Evolutionary conservation across 64 coral and sea anemone genomes (phyloP).

Genomic region (Stichodactyla mertensii): DNA sequence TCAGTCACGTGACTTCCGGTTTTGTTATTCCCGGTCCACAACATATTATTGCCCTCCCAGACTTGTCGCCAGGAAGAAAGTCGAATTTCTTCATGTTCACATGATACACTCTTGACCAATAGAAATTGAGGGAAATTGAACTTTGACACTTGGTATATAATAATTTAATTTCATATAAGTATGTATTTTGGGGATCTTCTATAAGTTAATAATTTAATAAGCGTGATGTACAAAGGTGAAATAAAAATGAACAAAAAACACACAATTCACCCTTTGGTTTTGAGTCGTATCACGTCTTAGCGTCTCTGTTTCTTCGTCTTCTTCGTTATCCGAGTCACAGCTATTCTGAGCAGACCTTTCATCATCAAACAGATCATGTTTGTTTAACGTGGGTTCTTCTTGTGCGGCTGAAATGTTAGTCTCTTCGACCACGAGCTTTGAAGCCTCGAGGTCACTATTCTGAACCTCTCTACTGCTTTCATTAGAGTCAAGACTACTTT

Average conservation of each 20-base stretch:
- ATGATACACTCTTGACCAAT: too few species aligned
- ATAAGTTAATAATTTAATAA: not conserved
- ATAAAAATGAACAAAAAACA: not conserved
- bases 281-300: not conserved
- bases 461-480: not conserved
- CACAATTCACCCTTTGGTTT: constrained; percentile 24
- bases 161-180: too few species aligned
- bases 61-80: too few species aligned
- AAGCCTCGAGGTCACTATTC: not conserved
- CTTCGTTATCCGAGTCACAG: not conserved
- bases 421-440: not conserved
- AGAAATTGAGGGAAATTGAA: too few species aligned
- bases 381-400: not conserved
- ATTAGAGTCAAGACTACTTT: not conserved
- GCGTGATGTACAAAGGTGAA: not conserved
- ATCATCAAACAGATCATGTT: constrained; percentile 17
- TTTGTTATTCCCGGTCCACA: too few species aligned
- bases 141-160: too few species aligned
- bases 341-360: constrained; percentile 5
- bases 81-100: too few species aligned
- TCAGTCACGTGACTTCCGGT: too few species aligned
- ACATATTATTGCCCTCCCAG: too few species aligned
- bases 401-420: not conserved
- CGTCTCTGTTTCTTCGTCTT: not conserved
- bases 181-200: too few species aligned